These are phyloP conservation scores for Clitarchus hookeri DNA, from an alignment of 2,888 invertebrate species.

Conservation along the genomic window DNA sequence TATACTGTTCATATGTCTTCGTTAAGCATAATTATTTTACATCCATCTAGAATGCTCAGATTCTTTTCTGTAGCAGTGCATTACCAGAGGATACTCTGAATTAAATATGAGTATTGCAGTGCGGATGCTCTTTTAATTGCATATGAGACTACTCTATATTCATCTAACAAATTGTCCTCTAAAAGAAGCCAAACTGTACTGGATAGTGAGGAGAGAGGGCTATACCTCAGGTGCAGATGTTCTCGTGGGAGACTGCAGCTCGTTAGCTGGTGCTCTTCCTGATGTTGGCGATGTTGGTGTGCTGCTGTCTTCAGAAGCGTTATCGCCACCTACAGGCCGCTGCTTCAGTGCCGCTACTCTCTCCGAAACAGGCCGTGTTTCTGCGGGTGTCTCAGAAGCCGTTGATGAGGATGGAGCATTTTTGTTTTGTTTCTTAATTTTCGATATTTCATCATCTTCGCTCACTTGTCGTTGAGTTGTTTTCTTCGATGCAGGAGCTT, in stretches of 20 bases:
- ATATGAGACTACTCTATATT: neutral
- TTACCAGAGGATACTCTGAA: neutral
- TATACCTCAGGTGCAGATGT: slow-evolving; percentile 76
- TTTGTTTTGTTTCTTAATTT: slow-evolving; percentile 86
- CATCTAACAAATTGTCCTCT: slow-evolving; percentile 14
- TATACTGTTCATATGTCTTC: neutral
- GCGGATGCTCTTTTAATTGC: neutral
- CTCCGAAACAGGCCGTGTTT: slow-evolving; percentile 60
- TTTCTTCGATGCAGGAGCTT: slow-evolving; percentile 45
- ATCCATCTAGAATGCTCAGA: neutral
- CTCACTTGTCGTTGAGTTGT: slow-evolving; percentile 74
- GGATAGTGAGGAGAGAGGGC: neutral
- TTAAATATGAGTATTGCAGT: neutral
- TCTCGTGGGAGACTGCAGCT: slow-evolving; percentile 61
- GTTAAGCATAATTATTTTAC: neutral
- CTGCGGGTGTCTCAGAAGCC: slow-evolving; percentile 23
- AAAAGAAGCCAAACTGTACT: neutral
- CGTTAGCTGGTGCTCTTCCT: slow-evolving; percentile 43
- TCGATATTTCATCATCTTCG: slow-evolving; percentile 88
- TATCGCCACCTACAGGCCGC: slow-evolving; percentile 16
- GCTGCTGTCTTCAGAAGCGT: slow-evolving; percentile 29
- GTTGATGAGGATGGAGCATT: slow-evolving; percentile 48
- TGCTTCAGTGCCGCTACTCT: slow-evolving; percentile 55
- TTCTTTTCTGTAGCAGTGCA: neutral
- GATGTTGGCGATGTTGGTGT: slow-evolving; percentile 31